Percentiles rank a stretch among this genome's conserved stretches.
These are phyloP conservation scores for Morus bassanus DNA, from an alignment of 2,797 vertebrate genomes.

Conservation along the genomic window DNA sequence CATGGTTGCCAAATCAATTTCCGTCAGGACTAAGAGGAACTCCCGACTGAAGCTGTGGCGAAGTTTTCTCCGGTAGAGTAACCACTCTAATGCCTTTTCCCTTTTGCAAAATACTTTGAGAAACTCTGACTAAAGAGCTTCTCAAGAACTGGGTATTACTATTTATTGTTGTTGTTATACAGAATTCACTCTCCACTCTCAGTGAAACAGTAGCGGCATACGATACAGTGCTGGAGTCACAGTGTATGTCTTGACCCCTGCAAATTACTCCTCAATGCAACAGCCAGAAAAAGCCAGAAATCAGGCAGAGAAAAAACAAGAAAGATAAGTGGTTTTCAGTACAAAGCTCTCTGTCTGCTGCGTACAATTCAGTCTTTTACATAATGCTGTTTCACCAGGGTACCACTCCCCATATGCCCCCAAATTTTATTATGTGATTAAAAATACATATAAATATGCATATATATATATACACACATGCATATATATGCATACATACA, in stretches of 20 bases:
- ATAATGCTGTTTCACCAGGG: not conserved
- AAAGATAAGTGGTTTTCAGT: not conserved
- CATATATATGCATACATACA: not conserved
- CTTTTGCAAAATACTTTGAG: not conserved
- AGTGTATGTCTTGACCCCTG: not conserved
- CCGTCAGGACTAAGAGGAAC: not conserved
- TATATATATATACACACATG: not conserved
- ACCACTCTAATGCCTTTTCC: not conserved
- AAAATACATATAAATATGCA: not conserved
- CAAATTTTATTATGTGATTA: not conserved
- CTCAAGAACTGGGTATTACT: not conserved
- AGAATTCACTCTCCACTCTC: not conserved
- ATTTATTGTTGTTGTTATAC: not conserved
- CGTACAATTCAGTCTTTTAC: not conserved
- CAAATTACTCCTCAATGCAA: slow-evolving; percentile 14
- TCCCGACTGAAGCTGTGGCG: not conserved
- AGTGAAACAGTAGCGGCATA: not conserved
- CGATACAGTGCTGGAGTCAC: not conserved
- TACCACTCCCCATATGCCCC: not conserved
- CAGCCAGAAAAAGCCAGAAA: not conserved
- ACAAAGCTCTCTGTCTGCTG: not conserved
- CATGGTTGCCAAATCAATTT: not conserved
- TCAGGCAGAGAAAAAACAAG: not conserved
- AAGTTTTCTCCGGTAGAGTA: not conserved
- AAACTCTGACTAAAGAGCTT: not conserved